Conservation (phyloP, 2,888 invertebrate species). For the Seira musarum region DNA sequence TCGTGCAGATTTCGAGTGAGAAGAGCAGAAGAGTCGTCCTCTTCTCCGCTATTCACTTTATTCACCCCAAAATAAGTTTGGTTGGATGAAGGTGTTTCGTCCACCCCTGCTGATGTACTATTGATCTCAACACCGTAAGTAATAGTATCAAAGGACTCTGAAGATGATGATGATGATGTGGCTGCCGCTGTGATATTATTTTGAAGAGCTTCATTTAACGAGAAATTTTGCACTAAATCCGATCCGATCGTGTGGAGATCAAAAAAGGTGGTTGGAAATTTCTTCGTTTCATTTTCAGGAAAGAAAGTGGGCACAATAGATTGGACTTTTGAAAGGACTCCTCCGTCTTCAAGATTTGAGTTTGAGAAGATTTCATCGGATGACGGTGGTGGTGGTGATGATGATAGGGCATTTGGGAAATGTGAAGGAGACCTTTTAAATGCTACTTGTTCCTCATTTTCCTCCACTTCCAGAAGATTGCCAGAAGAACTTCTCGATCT, state of each 20-base stretch:
- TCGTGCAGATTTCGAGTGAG: slow-evolving; percentile 62
- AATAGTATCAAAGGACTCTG: slow-evolving; percentile 15
- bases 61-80: not conserved
- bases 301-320: too few relatives aligned
- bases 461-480: too few relatives aligned
- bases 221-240: not conserved
- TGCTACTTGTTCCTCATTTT: slow-evolving; percentile 26
- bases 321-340: too few relatives aligned
- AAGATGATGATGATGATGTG: not conserved
- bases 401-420: slow-evolving; percentile 44
- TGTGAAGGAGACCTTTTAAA: slow-evolving; percentile 36
- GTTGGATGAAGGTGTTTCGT: not conserved
- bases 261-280: too few relatives aligned
- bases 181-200: not conserved
- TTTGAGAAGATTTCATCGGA: not conserved
- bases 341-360: too few relatives aligned
- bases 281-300: too few relatives aligned
- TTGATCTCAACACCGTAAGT: slow-evolving; percentile 46
- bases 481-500: too few relatives aligned
- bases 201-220: too few relatives aligned
- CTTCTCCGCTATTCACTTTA: not conserved
- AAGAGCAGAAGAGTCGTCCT: slow-evolving; percentile 35
- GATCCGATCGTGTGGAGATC: too few relatives aligned
- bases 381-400: too few relatives aligned
- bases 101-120: not conserved